Percentiles rank a stretch among this genome's conserved stretches.
These are phyloP conservation scores for Eristalis intricaria DNA, from an alignment of 2,888 invertebrate species.

Conservation along the genomic window DNA sequence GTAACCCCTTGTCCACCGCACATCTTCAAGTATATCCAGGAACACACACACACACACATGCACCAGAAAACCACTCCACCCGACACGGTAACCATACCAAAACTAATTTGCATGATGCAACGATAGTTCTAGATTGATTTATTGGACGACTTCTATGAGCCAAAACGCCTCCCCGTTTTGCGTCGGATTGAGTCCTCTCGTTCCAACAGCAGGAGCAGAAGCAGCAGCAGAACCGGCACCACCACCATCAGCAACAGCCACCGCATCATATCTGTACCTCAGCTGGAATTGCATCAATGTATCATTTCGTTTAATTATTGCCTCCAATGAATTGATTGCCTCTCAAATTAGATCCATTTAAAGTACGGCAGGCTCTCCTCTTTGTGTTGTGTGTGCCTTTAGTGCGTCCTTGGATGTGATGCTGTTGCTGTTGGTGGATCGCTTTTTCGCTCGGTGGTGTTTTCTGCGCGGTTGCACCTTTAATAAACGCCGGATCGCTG, in stretches of 20 bases:
- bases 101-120: conserved; percentile 72
- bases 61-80: conserved; percentile 21
- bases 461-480: conserved; percentile 46
- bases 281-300: conserved; percentile 68
- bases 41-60: not conserved
- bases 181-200: not conserved
- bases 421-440: not conserved
- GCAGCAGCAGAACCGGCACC: too few species aligned
- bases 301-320: conserved; percentile 72
- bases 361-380: conserved; percentile 53
- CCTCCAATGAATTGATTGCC: conserved; percentile 71
- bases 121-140: conserved; percentile 69
- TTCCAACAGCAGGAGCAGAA: not conserved
- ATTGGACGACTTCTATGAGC: conserved; percentile 67
- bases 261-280: not conserved
- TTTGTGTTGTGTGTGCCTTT: not conserved
- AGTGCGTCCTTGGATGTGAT: not conserved
- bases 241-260: not conserved
- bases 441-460: not conserved
- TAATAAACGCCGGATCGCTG: conserved; percentile 15
- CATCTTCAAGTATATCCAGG: conserved; percentile 58
- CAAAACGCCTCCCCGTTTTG: not conserved
- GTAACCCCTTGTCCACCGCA: conserved; percentile 34
- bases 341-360: conserved; percentile 72
- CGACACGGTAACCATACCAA: conserved; percentile 45